Base-by-base conservation (phyloP, 1,140 invertebrate genomes). In the Melanaphis sacchari region DNA sequence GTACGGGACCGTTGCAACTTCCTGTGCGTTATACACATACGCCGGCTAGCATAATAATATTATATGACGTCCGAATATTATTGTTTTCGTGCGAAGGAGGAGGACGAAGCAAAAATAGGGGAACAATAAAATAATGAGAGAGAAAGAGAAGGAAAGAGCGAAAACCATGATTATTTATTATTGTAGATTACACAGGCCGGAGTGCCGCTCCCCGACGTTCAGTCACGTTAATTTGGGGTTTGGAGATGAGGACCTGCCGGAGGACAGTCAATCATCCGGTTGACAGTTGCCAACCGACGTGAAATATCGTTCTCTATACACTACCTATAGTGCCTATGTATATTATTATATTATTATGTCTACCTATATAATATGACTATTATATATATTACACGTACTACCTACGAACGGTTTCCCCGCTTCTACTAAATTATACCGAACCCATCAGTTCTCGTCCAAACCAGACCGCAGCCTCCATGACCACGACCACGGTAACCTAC, bases 211-310 rank as follows among this genome's bases (percentile, higher is more conserved):
- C 91, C 91, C 91, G 36, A 92, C 38, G 91, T 76, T 43, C 59
- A 43, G 41, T 49, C 66, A 84, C 91, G 91, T 82, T 92, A 92
- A 92, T 92, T 92, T 92, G 91, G 91, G 91, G 91, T 92, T 92
- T 38, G 59, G 43, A 49, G 59, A 76, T 76, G 59, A 89, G 46
- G 40, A 91, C 41, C 90, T 41, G n/a, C 90, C 66, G 54, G 54
- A 92, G 91, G 91, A 92, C 91, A 92, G 91, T 92, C 91, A 92
- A 92, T 92, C 91, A 92, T 92, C 91, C 91, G 91, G 91, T 92
- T 92, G 91, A 92, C 91, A 92, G 91, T 92, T 92, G 43, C 91
- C 76, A 92, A 91, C 90, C 90, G 40, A 90, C 41, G 91, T 92
- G 91, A 92, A 92, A 81, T 92, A 92, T 92, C 66, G 91, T n/a